phyloP scores from a whole-genome alignment of 2,888 invertebrate genomes.

The Melanostoma mellinum region DNA sequence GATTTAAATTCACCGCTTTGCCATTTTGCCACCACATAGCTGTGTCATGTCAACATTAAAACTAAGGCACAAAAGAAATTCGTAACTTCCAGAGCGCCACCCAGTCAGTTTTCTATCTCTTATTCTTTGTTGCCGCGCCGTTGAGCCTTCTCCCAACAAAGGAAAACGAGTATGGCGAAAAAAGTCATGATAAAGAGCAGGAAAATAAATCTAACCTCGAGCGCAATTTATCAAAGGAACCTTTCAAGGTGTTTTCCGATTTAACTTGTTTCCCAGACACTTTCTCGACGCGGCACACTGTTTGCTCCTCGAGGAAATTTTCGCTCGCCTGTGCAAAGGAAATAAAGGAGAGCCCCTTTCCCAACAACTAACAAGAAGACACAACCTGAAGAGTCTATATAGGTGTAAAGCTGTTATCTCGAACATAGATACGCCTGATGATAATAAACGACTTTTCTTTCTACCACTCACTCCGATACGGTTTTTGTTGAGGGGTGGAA shows the following conservation, averaged over 20 bases:
- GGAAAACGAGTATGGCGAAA: conserved; percentile 31
- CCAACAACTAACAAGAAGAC: conserved; percentile 45
- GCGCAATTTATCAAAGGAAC: conserved; percentile 72
- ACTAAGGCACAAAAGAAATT: conserved; percentile 47
- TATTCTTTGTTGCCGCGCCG: conserved; percentile 41
- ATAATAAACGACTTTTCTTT: conserved; percentile 72
- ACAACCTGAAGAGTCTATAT: conserved; percentile 68
- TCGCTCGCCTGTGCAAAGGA: not conserved
- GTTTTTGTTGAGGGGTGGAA: conserved; percentile 4
- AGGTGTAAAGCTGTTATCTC: conserved; percentile 71
- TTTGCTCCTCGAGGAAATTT: conserved; percentile 60
- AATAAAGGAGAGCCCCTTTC: not conserved
- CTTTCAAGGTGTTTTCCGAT: conserved; percentile 73
- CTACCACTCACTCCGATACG: conserved; percentile 24
- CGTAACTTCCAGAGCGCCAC: conserved; percentile 7
- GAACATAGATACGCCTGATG: conserved; percentile 68
- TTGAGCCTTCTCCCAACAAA: conserved; percentile 7
- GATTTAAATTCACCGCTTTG: conserved; percentile 68
- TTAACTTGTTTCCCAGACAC: conserved; percentile 70
- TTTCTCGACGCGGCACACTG: conserved; percentile 60
- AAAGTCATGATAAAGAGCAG: conserved; percentile 66
- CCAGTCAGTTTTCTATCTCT: conserved; percentile 20
- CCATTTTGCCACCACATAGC: conserved; percentile 66
- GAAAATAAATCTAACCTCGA: conserved; percentile 72
- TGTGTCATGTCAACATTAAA: conserved; percentile 62